Conservation (phyloP, 2,797 vertebrate genomes). For the Coreius guichenoti region DNA sequence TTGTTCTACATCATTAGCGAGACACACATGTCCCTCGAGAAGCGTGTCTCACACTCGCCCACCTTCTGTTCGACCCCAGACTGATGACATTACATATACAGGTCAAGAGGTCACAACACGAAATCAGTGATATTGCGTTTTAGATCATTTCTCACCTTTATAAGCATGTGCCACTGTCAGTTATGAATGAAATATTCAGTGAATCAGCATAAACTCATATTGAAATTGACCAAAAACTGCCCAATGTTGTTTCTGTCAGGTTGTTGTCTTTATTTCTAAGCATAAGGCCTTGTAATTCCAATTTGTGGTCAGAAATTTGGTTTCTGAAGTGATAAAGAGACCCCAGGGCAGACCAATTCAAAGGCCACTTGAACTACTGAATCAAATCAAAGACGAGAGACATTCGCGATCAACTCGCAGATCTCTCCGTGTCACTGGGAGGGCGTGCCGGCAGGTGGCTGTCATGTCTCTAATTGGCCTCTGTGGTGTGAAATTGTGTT, state of each 20-base stretch:
- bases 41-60: neutral
- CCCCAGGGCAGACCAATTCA: neutral
- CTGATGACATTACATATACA: slow-evolving; percentile 48
- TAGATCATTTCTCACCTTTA: neutral
- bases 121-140: slow-evolving; percentile 1
- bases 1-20: slow-evolving; percentile 33
- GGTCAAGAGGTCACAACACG: slow-evolving; percentile 33
- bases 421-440: slow-evolving; percentile 40
- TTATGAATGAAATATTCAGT: neutral
- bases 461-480: slow-evolving; percentile 63
- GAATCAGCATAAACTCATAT: neutral
- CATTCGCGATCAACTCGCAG: neutral
- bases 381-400: slow-evolving; percentile 14
- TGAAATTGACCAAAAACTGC: neutral
- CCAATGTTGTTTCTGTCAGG: neutral
- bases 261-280: neutral
- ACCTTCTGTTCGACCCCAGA: neutral
- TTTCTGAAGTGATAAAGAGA: slow-evolving; percentile 14
- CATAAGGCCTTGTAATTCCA: neutral
- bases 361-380: slow-evolving; percentile 6
- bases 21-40: slow-evolving; percentile 27
- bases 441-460: slow-evolving; percentile 59
- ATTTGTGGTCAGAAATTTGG: neutral
- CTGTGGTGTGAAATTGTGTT: slow-evolving; percentile 64
- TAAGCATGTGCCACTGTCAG: neutral